phyloP scores from a whole-genome alignment of 1,140 invertebrate species.

The Drosophila suzukii region DNA sequence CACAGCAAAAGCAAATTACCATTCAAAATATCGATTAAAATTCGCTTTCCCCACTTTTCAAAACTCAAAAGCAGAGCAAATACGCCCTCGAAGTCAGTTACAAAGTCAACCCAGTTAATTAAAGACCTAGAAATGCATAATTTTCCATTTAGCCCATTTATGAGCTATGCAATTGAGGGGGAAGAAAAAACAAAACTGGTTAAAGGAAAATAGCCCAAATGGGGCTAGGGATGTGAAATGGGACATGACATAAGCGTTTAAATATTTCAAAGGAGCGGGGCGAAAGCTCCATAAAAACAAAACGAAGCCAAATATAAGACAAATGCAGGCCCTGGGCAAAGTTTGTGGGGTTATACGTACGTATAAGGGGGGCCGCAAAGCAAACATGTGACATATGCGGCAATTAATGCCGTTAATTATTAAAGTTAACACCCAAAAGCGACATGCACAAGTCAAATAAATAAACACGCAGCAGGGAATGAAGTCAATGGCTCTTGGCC shows the following conservation, averaged over 20 bases:
- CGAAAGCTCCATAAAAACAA: constrained; percentile 35
- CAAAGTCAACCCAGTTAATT: constrained; percentile 21
- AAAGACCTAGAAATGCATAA: constrained; percentile 56
- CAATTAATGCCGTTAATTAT: constrained; percentile 83
- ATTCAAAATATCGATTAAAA: constrained; percentile 12
- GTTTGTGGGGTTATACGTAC: background rate
- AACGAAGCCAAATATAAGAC: constrained; percentile 33
- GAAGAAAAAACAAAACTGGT: background rate
- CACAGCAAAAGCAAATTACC: background rate
- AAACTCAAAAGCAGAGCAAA: background rate
- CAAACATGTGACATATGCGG: constrained; percentile 81
- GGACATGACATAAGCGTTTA: constrained; percentile 68
- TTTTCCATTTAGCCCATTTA: constrained; percentile 47
- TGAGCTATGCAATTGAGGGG: constrained; percentile 57
- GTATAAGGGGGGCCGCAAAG: constrained; percentile 15
- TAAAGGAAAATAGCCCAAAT: constrained; percentile 17
- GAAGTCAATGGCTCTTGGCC: constrained; percentile 36
- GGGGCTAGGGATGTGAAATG: background rate
- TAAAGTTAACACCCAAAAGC: constrained; percentile 82
- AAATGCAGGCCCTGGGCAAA: constrained; percentile 26
- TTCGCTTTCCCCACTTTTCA: background rate
- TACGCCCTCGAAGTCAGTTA: constrained; percentile 14
- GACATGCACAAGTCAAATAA: constrained; percentile 82
- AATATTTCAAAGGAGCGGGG: constrained; percentile 39
- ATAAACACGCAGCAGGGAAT: constrained; percentile 70